These are phyloP conservation scores for Ptychochromis oligacanthus DNA, from an alignment of 2,113 vertebrate genomes.

Conservation along the genomic window DNA sequence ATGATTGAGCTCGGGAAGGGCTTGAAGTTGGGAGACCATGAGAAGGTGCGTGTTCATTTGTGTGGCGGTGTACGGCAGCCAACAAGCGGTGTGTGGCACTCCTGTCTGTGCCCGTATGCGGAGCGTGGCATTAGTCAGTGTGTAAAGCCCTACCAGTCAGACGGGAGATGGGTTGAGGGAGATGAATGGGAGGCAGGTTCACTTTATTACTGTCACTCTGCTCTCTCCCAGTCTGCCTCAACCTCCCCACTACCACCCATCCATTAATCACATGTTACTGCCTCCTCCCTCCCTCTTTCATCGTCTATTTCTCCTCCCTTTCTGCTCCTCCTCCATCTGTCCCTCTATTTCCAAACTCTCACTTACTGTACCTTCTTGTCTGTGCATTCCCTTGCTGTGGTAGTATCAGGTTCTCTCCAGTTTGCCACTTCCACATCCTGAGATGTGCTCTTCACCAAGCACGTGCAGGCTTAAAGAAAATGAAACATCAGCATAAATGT, in stretches of 20 bases:
- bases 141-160: conserved; percentile 89
- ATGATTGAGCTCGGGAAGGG: conserved; percentile 47
- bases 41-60: conserved; percentile 59
- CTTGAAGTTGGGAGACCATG: conserved; percentile 47
- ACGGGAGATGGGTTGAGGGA: conserved; percentile 91
- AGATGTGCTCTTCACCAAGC: not conserved
- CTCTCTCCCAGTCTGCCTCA: conserved; percentile 97
- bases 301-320: conserved; percentile 72
- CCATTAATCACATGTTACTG: conserved; percentile 86
- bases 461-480: not conserved
- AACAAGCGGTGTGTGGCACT: conserved; percentile 66
- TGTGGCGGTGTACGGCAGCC: conserved; percentile 39
- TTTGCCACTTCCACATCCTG: not conserved
- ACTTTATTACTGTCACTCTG: conserved; percentile 99
- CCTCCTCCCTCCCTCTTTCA: conserved; percentile 72
- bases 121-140: conserved; percentile 97
- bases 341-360: conserved; percentile 52
- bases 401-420: conserved; percentile 22
- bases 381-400: conserved; percentile 29
- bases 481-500: conserved; percentile 10
- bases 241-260: conserved; percentile 83
- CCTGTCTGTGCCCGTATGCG: conserved; percentile 88
- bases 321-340: conserved; percentile 59
- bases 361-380: conserved; percentile 36
- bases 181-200: conserved; percentile 97